Base-by-base conservation (phyloP, 2,888 invertebrate species). In the Ophonus ardosiacus region DNA sequence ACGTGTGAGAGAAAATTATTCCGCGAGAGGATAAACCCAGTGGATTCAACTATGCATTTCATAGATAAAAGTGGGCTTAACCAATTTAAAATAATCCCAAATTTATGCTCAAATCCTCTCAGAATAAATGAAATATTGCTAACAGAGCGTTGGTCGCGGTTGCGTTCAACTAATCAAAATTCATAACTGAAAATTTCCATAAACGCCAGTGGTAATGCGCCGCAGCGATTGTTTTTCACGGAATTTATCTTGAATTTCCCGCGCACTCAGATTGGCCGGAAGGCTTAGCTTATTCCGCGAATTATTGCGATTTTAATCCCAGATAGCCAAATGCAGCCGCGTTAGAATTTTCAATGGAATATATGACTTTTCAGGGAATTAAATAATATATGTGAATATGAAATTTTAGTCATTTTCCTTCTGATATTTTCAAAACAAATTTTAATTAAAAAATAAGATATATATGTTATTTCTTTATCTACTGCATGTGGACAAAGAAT, bases 71-170 rank as follows among this genome's bases (percentile, higher is more conserved):
- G 65, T 51, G 81, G 81, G 81, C 81, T 81, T 81, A 81, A 65
- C 82, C 71, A 82, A 82, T 82, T 82, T 82, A 82, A 82, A 82
- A 82, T 82, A 82, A 82, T 82, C 82, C 82, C 40, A 82, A 82
- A 82, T 82, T 82, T 82, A 82, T 71, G 71, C 68, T 24, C 24
- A 57, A 59, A 71, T 38, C 71, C 82, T 57, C 82, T 40, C 18
- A 57, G 71, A 82, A 84, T 84, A 84, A 84, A 84, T 84, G 84
- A 84, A 84, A 76, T 84, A 84, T 84, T 76, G 61, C 84, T 40
- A 63, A 76, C 59, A 17, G 43, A 61, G 59, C 31, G 24, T n/a
- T 51, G 18, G 38, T 40, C 74, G 51, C 74, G 43, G 74, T 74
- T 57, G 82, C n/a, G 82, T 82, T 82, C 31, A 31, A 71, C 71